Evolutionary conservation across 2,797 vertebrate genomes (phyloP).

Genomic region (Acridotheres tristis): DNA sequence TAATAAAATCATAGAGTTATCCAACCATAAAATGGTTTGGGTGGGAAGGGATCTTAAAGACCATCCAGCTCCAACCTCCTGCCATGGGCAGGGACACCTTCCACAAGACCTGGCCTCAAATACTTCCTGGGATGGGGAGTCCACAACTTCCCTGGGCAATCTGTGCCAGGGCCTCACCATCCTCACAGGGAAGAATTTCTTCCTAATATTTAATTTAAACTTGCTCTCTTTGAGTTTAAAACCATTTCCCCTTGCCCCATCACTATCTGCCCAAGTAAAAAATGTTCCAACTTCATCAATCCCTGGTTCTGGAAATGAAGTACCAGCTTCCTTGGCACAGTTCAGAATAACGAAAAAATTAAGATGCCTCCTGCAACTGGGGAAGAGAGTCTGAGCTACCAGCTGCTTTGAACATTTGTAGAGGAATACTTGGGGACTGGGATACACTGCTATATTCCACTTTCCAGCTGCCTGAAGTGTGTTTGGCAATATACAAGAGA

Average conservation of each 20-base stretch:
- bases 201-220: neutral
- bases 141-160: neutral
- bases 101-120: neutral
- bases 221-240: neutral
- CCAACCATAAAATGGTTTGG: neutral
- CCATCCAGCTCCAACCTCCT: neutral
- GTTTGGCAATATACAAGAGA: slow-evolving; percentile 20
- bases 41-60: neutral
- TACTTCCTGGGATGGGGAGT: neutral
- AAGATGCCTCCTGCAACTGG: slow-evolving; percentile 14
- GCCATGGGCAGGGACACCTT: neutral
- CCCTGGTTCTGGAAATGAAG: slow-evolving; percentile 13
- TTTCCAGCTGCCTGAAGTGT: slow-evolving; percentile 1
- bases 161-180: neutral
- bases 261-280: neutral
- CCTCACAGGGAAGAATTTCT: neutral
- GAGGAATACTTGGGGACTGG: neutral
- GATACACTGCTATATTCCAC: neutral
- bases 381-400: slow-evolving; percentile 8
- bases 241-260: neutral
- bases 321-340: neutral
- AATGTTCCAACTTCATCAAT: neutral
- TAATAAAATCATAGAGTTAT: neutral
- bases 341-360: neutral
- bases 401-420: slow-evolving; percentile 35